Percentiles rank a stretch among this genome's conserved stretches.
Conservation (phyloP, 2,113 vertebrate species). For the Rhea americana region DNA sequence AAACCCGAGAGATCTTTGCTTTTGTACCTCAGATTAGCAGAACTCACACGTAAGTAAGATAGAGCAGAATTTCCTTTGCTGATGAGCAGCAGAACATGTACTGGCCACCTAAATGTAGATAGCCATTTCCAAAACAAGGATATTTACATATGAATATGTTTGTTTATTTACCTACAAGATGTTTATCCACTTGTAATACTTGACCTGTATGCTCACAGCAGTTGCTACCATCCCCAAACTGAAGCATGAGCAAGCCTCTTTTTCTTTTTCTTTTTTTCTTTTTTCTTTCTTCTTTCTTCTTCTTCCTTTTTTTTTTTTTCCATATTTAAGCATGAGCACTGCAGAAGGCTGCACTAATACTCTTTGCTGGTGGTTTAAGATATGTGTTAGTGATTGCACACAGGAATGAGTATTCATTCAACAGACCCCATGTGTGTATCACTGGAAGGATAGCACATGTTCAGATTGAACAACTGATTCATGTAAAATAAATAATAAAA, state of each 20-base stretch:
- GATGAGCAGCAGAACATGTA: background rate
- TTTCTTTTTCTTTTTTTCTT: too few relatives aligned
- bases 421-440: rapidly evolving
- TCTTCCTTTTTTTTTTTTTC: background rate
- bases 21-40: background rate
- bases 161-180: background rate
- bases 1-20: background rate
- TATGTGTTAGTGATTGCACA: too few relatives aligned
- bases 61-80: background rate
- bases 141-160: background rate
- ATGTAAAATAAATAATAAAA: background rate
- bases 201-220: background rate
- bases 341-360: background rate
- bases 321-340: background rate
- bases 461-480: background rate
- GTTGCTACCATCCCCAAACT: background rate
- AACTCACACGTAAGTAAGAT: background rate
- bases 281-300: too few relatives aligned
- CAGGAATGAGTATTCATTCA: too few relatives aligned
- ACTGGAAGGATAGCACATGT: background rate
- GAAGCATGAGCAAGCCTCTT: background rate
- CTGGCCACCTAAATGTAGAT: background rate
- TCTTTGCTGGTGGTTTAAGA: background rate
- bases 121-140: background rate
- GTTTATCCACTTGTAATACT: background rate